Evolutionary conservation across 2,797 vertebrate species (phyloP).

Genomic region (Sardinella longiceps): DNA sequence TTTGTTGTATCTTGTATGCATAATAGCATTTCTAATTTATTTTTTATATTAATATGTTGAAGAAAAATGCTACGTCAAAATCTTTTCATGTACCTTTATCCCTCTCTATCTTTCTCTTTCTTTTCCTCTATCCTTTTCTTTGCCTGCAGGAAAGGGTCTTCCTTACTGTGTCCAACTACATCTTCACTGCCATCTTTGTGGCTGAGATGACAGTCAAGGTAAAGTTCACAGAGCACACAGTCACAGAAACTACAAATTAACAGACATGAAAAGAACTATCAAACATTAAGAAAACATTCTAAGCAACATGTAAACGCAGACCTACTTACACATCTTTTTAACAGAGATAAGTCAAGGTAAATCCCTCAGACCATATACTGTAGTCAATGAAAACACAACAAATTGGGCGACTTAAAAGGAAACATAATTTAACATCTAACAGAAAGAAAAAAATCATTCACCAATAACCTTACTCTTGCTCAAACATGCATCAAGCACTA

Average conservation of each 20-base stretch:
- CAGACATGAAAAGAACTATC: neutral
- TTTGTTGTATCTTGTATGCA: neutral
- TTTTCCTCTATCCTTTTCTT: neutral
- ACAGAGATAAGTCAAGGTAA: conserved; percentile 91
- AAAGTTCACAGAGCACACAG: conserved; percentile 41
- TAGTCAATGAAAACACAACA: neutral
- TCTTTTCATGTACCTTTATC: neutral
- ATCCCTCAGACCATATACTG: conserved; percentile 4
- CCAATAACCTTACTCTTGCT: neutral
- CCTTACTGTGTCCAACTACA: conserved; percentile 89
- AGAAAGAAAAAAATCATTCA: neutral
- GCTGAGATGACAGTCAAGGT: conserved; percentile 91
- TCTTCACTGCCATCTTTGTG: conserved; percentile 90
- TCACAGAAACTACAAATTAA: neutral
- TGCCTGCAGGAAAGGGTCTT: conserved; percentile 82
- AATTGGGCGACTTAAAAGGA: neutral
- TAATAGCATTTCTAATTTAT: too few species aligned
- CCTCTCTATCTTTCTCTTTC: neutral
- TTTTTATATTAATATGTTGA: too few species aligned
- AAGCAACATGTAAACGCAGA: too few species aligned
- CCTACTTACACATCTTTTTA: conserved; percentile 75
- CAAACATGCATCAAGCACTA: neutral
- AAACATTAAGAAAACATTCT: neutral
- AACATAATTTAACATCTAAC: too few species aligned
- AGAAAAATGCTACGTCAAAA: neutral